These are phyloP conservation scores for Condylostylus longicornis DNA, from an alignment of 1,140 invertebrate species.

Conservation along the genomic window DNA sequence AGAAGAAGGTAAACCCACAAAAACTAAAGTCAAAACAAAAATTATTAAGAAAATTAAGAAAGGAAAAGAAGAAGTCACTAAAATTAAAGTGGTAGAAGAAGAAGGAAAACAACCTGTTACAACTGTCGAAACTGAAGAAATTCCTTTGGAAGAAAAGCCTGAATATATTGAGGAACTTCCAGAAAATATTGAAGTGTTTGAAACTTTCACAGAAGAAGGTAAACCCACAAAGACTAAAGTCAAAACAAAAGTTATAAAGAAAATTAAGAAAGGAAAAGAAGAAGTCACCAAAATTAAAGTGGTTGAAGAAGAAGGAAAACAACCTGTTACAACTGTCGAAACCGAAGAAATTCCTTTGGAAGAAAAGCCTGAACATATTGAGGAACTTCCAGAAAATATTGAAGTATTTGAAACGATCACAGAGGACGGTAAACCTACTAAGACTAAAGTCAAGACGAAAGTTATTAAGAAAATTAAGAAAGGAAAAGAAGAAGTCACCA, in stretches of 20 bases:
- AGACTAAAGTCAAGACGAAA: conserved; percentile 15
- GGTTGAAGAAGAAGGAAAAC: conserved; percentile 22
- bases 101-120: conserved; percentile 14
- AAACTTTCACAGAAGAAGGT: conserved; percentile 14
- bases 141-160: conserved; percentile 9
- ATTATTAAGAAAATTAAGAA: conserved; percentile 20
- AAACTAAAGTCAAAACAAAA: conserved; percentile 13
- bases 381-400: conserved; percentile 16
- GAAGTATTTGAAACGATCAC: conserved; percentile 20
- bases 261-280: conserved; percentile 2
- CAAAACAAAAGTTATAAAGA: conserved; percentile 9
- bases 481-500: conserved; percentile 17
- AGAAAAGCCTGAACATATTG: conserved; percentile 7
- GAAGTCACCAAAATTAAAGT: conserved; percentile 24
- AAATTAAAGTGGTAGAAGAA: conserved; percentile 20
- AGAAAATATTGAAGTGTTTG: conserved; percentile 24
- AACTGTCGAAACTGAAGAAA: conserved; percentile 16
- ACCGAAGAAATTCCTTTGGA: conserved; percentile 9
- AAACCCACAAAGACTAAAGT: conserved; percentile 10
- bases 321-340: conserved; percentile 14
- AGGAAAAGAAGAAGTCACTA: conserved; percentile 22
- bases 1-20: conserved; percentile 15
- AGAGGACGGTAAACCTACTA: conserved; percentile 15
- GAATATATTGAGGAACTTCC: conserved; percentile 12
- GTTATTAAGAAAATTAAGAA: conserved; percentile 11